These are phyloP conservation scores for Pantherophis guttatus DNA, from an alignment of 2,113 vertebrate species.

Conservation along the genomic window DNA sequence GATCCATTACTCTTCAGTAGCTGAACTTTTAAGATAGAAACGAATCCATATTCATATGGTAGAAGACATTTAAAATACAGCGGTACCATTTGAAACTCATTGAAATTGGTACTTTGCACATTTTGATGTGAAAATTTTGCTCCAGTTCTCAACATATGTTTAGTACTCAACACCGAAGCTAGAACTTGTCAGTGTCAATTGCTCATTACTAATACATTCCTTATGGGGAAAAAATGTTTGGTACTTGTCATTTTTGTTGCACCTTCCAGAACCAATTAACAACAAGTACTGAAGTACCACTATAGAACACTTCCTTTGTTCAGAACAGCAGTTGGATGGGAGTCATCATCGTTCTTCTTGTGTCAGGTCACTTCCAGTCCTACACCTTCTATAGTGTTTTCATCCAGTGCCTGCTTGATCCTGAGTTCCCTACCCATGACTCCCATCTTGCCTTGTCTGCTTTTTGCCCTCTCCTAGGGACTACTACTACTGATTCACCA, in stretches of 20 bases:
- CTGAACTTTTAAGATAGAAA: neutral
- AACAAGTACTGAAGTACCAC: too few species aligned
- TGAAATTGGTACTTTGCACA: neutral
- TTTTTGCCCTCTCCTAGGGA: conserved; percentile 33
- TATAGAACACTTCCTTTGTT: neutral
- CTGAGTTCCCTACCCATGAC: conserved; percentile 23
- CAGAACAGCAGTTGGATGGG: neutral
- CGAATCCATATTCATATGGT: neutral
- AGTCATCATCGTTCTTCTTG: neutral
- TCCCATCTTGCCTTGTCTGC: conserved; percentile 32
- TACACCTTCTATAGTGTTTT: neutral
- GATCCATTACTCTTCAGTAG: neutral
- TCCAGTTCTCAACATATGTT: neutral
- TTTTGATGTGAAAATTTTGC: neutral
- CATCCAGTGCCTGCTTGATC: conserved; percentile 14
- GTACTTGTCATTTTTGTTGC: neutral
- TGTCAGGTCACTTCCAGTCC: neutral
- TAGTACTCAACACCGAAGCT: neutral
- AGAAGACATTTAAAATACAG: neutral
- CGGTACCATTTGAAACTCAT: neutral
- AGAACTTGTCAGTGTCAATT: neutral
- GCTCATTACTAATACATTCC: neutral
- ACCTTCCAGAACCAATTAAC: too few species aligned
- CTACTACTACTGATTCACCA: conserved; percentile 25
- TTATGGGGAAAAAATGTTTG: neutral